Percentiles rank a stretch among this genome's conserved stretches.
These are phyloP conservation scores for Diplosoma virens DNA, from an alignment of 23 tunicate genomes.

Conservation along the genomic window DNA sequence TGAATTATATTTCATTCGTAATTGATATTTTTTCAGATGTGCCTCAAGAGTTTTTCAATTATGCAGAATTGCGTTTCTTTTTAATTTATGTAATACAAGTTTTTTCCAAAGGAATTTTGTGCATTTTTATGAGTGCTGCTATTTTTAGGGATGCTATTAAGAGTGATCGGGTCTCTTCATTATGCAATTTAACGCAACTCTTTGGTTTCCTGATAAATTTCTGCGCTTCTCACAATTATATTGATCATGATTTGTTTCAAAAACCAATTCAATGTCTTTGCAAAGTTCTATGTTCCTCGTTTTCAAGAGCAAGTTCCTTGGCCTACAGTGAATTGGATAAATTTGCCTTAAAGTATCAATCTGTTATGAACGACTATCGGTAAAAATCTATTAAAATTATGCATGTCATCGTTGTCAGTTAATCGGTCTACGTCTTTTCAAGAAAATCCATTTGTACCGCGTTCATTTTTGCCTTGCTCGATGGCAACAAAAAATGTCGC, in stretches of 20 bases:
- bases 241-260: neutral
- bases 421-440: too few relatives aligned
- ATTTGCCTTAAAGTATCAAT: neutral
- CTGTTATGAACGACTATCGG: neutral
- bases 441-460: conserved; percentile 19
- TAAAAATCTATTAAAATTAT: too few relatives aligned
- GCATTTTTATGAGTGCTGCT: too few relatives aligned
- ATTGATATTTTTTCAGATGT: too few relatives aligned
- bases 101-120: too few relatives aligned
- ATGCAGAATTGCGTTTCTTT: too few relatives aligned
- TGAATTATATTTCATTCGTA: too few relatives aligned
- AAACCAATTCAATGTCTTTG: conserved; percentile 15
- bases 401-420: too few relatives aligned
- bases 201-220: neutral
- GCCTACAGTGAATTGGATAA: conserved; percentile 23
- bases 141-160: too few relatives aligned
- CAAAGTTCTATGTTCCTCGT: neutral
- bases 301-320: neutral
- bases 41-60: too few relatives aligned
- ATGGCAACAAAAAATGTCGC: neutral
- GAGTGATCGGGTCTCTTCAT: too few relatives aligned
- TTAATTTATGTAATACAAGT: too few relatives aligned
- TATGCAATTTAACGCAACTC: neutral
- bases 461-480: neutral
- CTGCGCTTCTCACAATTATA: neutral